Evolutionary conservation across 2,888 invertebrate genomes (phyloP), one percentile per base, ranked within the genome.

Genomic region (Patella ulyssiponensis): DNA sequence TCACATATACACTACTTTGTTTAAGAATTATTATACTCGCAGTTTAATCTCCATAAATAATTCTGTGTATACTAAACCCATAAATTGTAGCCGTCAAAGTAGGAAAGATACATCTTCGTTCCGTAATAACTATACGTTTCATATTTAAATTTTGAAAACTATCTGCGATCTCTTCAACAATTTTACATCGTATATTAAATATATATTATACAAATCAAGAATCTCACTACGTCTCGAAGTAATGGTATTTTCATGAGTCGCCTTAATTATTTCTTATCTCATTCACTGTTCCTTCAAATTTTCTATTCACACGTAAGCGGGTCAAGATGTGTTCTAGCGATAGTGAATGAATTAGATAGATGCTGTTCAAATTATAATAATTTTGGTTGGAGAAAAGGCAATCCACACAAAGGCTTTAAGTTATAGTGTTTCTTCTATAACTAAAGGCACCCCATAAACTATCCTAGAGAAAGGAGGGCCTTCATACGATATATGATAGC

Each of bases 331-430:
- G 11, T 23, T 23, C 20, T 23, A 3, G 23, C 20, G 64, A 64
- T 64, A 64, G 23, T 64, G 23, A 64, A 23, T 64, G 20, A 64
- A 64, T 64, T 64, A 23, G 64, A 64, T 64, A 64, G 23, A 20
- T 23, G 23, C 64, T 64, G 64, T 64, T 64, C 64, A 64, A 64
- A 64, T 64, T 64, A 64, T 64, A 64, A 64, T 64, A 64, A 64
- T 64, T 64, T 64, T 64, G 20, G 64, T 64, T 64, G 17, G 64
- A 12, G 17, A 64, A 64, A 64, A 64, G 64, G 23, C 20, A 23
- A 23, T 64, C 23, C 23, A 64, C 64, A 64, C 64, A 64, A 64
- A 64, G 64, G 44, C 64, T 14, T 14, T 23, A 23, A 23, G 64
- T 64, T 64, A 20, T 64, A 64, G 64, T 64, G 23, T 7, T 44